Evolutionary conservation across 2,113 vertebrate genomes (phyloP).

Genomic region (Murina feae): DNA sequence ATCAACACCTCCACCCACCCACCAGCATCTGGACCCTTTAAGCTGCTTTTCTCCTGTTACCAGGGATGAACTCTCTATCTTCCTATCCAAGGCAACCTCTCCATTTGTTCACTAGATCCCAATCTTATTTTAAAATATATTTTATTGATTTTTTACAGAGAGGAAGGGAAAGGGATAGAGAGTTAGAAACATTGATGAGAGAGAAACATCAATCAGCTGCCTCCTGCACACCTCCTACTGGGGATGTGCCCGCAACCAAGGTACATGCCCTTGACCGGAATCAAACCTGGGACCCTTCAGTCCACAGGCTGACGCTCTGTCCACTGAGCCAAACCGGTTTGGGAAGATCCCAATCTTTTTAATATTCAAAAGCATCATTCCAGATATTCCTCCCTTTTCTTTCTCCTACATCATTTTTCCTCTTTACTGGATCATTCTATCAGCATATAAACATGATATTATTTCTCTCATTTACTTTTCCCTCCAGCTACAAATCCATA

Average conservation of each 20-base stretch:
- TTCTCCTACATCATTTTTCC: neutral
- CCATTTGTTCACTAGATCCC: neutral
- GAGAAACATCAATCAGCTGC: too few relatives aligned
- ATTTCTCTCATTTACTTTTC: neutral
- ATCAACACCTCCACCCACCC: slow-evolving; percentile 47
- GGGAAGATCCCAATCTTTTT: too few relatives aligned
- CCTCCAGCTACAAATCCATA: neutral
- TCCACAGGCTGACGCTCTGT: too few relatives aligned
- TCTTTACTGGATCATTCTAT: neutral
- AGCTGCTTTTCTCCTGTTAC: slow-evolving; percentile 40
- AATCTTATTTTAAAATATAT: too few relatives aligned
- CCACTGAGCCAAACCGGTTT: too few relatives aligned
- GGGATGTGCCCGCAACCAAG: too few relatives aligned
- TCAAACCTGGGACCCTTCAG: too few relatives aligned
- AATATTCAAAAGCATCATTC: neutral
- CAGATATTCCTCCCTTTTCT: neutral
- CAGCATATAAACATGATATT: neutral
- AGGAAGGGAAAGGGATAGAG: too few relatives aligned
- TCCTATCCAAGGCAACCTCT: neutral
- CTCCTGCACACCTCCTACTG: too few relatives aligned
- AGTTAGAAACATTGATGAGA: too few relatives aligned
- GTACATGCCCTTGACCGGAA: too few relatives aligned
- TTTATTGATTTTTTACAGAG: too few relatives aligned
- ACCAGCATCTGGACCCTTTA: slow-evolving; percentile 48
- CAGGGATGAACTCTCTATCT: slow-evolving; percentile 25